These are phyloP conservation scores for Seriola dumerili DNA, from an alignment of 2,113 vertebrate species.

Conservation along the genomic window DNA sequence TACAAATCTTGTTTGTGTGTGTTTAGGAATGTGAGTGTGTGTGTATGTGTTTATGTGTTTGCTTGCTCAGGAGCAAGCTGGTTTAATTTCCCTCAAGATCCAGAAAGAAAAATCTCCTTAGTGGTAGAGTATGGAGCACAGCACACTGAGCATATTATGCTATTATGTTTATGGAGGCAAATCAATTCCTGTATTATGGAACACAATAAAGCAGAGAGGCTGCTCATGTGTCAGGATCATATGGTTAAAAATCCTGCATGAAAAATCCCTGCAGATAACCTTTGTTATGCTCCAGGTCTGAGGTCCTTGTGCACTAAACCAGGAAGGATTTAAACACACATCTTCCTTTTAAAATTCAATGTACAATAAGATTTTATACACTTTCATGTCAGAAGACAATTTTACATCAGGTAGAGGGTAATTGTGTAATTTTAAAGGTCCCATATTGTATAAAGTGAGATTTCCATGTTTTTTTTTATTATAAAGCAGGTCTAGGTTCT, in stretches of 20 bases:
- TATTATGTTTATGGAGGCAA: conserved; percentile 77
- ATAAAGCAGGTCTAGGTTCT: no score
- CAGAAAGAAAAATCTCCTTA: conserved; percentile 75
- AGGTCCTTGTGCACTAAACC: conserved; percentile 1
- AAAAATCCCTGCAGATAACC: conserved; percentile 36
- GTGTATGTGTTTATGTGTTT: conserved; percentile 18
- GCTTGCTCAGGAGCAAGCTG: conserved; percentile 50
- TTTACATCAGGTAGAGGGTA: not conserved
- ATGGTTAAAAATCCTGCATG: conserved; percentile 35
- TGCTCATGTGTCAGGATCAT: conserved; percentile 52
- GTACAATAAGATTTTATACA: not conserved
- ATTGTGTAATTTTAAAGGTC: not conserved
- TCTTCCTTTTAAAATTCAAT: not conserved
- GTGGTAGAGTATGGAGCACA: conserved; percentile 56
- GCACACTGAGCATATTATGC: conserved; percentile 75
- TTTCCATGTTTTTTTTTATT: no score
- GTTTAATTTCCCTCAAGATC: conserved; percentile 81
- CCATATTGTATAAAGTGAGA: no score
- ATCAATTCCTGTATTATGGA: conserved; percentile 72
- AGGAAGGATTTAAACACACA: not conserved
- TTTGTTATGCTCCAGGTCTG: not conserved
- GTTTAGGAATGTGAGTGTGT: not conserved
- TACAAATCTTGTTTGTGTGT: conserved; percentile 16
- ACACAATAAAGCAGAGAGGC: conserved; percentile 54
- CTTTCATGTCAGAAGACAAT: not conserved